phyloP scores from a whole-genome alignment of 2,888 invertebrate genomes.

The Asteroscopus sphinx region DNA sequence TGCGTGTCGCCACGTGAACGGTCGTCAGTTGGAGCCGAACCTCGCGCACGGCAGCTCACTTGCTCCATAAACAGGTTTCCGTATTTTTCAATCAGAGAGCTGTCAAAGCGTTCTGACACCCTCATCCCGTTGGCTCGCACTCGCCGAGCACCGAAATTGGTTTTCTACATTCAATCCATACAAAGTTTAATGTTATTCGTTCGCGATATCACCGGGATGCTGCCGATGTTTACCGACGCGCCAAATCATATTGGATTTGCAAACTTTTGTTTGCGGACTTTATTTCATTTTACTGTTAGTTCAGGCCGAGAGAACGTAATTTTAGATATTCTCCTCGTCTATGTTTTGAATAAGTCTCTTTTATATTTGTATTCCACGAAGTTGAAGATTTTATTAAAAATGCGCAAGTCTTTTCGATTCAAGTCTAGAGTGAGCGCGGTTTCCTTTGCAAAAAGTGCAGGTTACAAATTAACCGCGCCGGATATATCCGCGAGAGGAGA shows the following conservation, averaged over 20 bases:
- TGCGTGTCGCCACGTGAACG: conserved; percentile 47
- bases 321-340: conserved; percentile 82
- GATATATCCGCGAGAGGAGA: conserved; percentile 75
- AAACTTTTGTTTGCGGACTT: conserved; percentile 90
- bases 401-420: conserved; percentile 23
- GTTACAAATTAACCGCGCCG: conserved; percentile 84
- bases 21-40: conserved; percentile 50
- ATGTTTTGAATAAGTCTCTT: conserved; percentile 73
- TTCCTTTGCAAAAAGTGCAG: conserved; percentile 61
- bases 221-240: conserved; percentile 90
- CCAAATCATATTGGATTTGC: conserved; percentile 90
- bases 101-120: conserved; percentile 91
- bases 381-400: conserved; percentile 61
- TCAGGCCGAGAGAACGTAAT: conserved; percentile 86
- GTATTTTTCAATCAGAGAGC: conserved; percentile 91
- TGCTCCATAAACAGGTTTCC: conserved; percentile 90
- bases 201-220: conserved; percentile 90
- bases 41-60: conserved; percentile 75
- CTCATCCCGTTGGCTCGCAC: conserved; percentile 90
- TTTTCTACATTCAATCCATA: conserved; percentile 91
- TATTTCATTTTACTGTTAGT: conserved; percentile 89
- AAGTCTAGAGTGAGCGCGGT: background rate
- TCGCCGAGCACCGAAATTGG: conserved; percentile 90
- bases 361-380: conserved; percentile 57
- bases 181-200: conserved; percentile 90